Conservation (phyloP, 1,140 invertebrate species). For the Dreissena polymorpha region DNA sequence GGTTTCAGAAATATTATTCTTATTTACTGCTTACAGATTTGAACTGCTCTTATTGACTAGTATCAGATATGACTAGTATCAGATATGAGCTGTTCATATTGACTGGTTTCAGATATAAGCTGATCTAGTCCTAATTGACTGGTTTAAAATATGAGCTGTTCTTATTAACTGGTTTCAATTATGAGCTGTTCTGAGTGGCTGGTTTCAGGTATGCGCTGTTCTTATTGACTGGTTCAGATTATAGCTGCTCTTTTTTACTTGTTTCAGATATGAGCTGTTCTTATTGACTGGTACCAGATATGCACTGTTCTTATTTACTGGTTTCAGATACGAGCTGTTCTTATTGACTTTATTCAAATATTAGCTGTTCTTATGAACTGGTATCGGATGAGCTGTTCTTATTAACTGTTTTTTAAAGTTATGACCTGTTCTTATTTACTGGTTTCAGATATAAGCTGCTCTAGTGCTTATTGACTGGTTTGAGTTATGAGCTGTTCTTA, state of each 20-base stretch:
- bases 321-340: too few relatives aligned
- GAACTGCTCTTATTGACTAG: conserved; percentile 40
- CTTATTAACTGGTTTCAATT: neutral
- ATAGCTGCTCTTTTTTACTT: too few relatives aligned
- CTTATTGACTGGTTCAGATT: conserved; percentile 25
- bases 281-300: too few relatives aligned
- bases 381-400: too few relatives aligned
- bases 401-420: neutral
- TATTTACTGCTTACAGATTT: conserved; percentile 48
- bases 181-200: neutral
- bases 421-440: too few relatives aligned
- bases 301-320: too few relatives aligned
- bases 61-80: too few relatives aligned
- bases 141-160: neutral
- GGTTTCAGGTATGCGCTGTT: conserved; percentile 50
- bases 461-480: neutral
- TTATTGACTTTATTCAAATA: too few relatives aligned
- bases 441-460: neutral
- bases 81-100: conserved; percentile 47
- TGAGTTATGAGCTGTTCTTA: conserved; percentile 50
- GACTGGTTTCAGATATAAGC: too few relatives aligned
- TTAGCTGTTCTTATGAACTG: conserved; percentile 41
- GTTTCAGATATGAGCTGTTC: too few relatives aligned
- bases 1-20: too few relatives aligned
- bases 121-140: too few relatives aligned